A percentile compares a stretch with the other conserved stretches of the same genome.
Conservation (phyloP, 2,113 vertebrate species). For the Cygnus atratus region DNA sequence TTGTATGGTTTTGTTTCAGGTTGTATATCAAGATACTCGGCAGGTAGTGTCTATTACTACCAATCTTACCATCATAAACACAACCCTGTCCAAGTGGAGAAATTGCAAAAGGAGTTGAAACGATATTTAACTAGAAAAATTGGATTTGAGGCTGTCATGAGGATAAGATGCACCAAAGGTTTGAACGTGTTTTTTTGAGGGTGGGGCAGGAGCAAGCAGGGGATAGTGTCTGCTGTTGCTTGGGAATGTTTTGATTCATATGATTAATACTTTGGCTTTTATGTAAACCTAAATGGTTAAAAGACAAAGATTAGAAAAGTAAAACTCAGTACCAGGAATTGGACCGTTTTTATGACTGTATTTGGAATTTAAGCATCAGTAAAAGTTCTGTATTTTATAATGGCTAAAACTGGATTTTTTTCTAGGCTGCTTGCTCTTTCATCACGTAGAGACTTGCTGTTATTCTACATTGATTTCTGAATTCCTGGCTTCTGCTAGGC, state of each 20-base stretch:
- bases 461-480: background rate
- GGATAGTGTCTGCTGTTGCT: background rate
- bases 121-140: slow-evolving; percentile 94
- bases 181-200: background rate
- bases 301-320: background rate
- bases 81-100: slow-evolving; percentile 89
- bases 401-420: background rate
- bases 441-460: background rate
- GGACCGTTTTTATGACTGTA: background rate
- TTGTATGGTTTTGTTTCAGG: slow-evolving; percentile 72
- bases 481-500: background rate
- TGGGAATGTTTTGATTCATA: background rate
- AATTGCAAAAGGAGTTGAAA: slow-evolving; percentile 91
- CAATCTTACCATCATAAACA: slow-evolving; percentile 94
- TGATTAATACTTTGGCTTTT: background rate
- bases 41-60: slow-evolving; percentile 93
- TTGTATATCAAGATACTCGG: slow-evolving; percentile 95
- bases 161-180: slow-evolving; percentile 99
- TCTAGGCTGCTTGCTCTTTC: background rate
- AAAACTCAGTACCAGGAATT: background rate
- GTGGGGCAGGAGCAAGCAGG: no score
- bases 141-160: slow-evolving; percentile 98
- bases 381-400: background rate
- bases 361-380: background rate
- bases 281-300: background rate